Percentiles rank a stretch among this genome's conserved stretches.
Conservation (phyloP, 1,140 invertebrate genomes). For the Epicauta chinensis region DNA sequence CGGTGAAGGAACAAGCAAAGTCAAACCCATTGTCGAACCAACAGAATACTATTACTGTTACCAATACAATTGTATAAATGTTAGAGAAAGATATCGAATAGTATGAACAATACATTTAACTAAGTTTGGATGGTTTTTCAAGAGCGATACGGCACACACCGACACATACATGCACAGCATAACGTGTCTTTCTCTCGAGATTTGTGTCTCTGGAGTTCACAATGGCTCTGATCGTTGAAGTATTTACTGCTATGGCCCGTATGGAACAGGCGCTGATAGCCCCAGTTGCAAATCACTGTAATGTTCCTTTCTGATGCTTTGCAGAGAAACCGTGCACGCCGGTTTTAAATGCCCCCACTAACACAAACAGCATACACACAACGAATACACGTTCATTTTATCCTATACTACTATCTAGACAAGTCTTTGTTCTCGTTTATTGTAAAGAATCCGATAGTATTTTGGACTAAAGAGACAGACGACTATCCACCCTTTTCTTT, state of each 20-base stretch:
- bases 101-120: no score
- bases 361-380: background rate
- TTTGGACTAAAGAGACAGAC: no score
- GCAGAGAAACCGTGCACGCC: constrained; percentile 8
- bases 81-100: no score
- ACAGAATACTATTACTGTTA: constrained; percentile 7
- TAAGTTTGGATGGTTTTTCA: constrained; percentile 12
- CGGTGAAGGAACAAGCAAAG: constrained; percentile 32
- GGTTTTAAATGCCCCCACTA: constrained; percentile 15
- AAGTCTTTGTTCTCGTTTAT: no score
- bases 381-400: background rate
- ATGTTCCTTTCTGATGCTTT: constrained; percentile 31
- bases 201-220: constrained; percentile 37
- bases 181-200: constrained; percentile 33
- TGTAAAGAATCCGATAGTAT: no score
- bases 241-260: constrained; percentile 35
- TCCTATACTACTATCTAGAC: no score
- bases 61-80: background rate
- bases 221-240: constrained; percentile 37
- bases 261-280: constrained; percentile 35
- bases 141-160: constrained; percentile 24
- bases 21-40: constrained; percentile 7
- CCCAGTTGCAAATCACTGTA: constrained; percentile 39
- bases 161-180: no score
- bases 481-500: no score